Evolutionary conservation across 53 echinoderm and acorn worm genomes (phyloP).

Genomic region (Arbacia lixula): DNA sequence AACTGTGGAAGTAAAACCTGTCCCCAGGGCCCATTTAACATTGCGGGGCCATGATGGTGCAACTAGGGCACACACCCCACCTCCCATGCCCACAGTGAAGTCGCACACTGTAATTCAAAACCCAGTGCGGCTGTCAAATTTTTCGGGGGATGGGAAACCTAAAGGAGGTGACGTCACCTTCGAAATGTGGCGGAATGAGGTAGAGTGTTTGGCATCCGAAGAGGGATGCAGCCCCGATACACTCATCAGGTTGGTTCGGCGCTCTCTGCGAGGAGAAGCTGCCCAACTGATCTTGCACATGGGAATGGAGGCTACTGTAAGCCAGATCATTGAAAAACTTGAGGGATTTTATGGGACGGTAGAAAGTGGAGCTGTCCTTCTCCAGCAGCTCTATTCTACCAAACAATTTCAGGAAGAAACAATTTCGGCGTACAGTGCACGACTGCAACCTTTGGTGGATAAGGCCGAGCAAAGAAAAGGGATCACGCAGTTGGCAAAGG

Average conservation of each 20-base stretch:
- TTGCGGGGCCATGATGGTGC: neutral
- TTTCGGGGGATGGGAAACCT: constrained; percentile 44
- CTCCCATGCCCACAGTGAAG: neutral
- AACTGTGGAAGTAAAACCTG: neutral
- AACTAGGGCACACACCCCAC: neutral
- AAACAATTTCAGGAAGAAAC: constrained; percentile 16
- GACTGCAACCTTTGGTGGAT: constrained; percentile 19
- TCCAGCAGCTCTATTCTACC: constrained; percentile 52
- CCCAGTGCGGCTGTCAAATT: constrained; percentile 11
- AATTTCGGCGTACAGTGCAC: constrained; percentile 17
- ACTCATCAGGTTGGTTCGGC: constrained; percentile 15
- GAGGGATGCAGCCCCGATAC: neutral
- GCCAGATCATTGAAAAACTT: constrained; percentile 21
- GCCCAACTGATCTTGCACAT: constrained; percentile 35
- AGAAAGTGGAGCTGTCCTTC: constrained; percentile 42
- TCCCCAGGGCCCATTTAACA: constrained; percentile 5
- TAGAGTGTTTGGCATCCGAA: constrained; percentile 3
- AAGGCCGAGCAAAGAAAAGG: constrained; percentile 39
- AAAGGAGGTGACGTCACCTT: constrained; percentile 50
- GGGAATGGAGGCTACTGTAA: constrained; percentile 12
- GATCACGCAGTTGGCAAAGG: constrained; percentile 15
- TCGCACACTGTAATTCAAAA: constrained; percentile 18
- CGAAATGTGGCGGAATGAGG: constrained; percentile 49
- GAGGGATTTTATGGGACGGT: constrained; percentile 60
- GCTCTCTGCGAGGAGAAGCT: constrained; percentile 47